Evolutionary conservation across 2,888 invertebrate species (phyloP).

Genomic region (Spodoptera picta): DNA sequence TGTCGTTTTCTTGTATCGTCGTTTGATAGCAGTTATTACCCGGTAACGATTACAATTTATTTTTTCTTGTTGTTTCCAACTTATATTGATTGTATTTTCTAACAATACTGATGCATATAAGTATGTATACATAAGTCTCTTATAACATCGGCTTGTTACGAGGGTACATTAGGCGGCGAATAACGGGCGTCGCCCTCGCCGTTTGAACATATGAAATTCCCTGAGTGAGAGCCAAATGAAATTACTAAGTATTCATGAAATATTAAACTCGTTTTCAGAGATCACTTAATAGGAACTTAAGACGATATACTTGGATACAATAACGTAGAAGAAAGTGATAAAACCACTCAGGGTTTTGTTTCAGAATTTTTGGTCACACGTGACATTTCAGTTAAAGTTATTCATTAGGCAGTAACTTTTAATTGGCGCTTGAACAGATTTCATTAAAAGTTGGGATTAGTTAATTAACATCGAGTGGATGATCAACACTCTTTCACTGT

Average conservation of each 20-base stretch:
- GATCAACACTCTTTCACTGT: neutral
- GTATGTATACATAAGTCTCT: constrained; percentile 19
- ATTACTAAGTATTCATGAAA: constrained; percentile 57
- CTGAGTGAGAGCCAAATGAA: constrained; percentile 49
- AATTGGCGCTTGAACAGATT: constrained; percentile 5
- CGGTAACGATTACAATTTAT: constrained; percentile 12
- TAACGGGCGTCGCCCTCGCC: constrained; percentile 33
- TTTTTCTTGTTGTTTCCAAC: constrained; percentile 21
- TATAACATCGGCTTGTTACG: constrained; percentile 37
- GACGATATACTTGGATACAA: constrained; percentile 19
- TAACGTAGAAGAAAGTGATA: constrained; percentile 4
- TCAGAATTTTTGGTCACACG: neutral
- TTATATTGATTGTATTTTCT: constrained; percentile 15
- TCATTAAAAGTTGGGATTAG: constrained; percentile 1
- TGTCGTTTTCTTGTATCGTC: constrained; percentile 47
- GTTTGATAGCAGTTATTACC: constrained; percentile 19
- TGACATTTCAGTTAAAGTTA: constrained; percentile 1
- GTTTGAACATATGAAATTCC: constrained; percentile 54
- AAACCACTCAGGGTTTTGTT: neutral
- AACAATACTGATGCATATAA: constrained; percentile 14
- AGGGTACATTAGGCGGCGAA: constrained; percentile 41
- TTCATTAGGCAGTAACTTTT: constrained; percentile 19
- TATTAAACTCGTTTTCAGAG: constrained; percentile 46
- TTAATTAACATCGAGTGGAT: neutral
- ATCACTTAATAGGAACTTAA: constrained; percentile 30